Evolutionary conservation across 2,797 vertebrate species (phyloP).

Genomic region (Emys orbicularis): DNA sequence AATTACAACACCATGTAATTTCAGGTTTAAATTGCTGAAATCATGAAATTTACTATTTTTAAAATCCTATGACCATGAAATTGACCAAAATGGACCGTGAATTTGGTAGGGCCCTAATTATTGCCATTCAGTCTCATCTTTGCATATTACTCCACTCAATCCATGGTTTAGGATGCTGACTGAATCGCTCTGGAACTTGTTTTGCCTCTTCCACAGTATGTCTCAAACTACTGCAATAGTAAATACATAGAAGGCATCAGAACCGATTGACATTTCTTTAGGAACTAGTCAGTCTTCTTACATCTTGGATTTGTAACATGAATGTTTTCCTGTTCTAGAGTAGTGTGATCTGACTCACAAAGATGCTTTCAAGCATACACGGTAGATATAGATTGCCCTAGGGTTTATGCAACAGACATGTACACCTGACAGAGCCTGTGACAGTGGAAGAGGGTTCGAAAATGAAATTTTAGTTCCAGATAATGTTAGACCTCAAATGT

Average conservation of each 20-base stretch:
- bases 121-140: not conserved
- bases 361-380: too few species aligned
- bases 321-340: not conserved
- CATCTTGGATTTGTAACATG: not conserved
- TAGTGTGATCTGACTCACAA: not conserved
- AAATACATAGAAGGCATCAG: not conserved
- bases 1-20: too few species aligned
- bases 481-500: not conserved
- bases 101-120: not conserved
- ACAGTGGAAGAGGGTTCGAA: not conserved
- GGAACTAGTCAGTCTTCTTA: not conserved
- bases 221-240: not conserved
- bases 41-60: too few species aligned
- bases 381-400: not conserved
- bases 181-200: not conserved
- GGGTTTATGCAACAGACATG: not conserved
- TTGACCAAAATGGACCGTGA: too few species aligned
- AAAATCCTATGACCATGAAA: too few species aligned
- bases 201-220: not conserved
- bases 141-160: not conserved
- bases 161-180: not conserved
- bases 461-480: not conserved
- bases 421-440: not conserved
- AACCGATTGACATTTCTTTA: not conserved
- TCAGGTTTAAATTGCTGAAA: too few species aligned